Evolutionary conservation across 2,888 invertebrate species (phyloP).

Genomic region (Sphaeridia pumilis): DNA sequence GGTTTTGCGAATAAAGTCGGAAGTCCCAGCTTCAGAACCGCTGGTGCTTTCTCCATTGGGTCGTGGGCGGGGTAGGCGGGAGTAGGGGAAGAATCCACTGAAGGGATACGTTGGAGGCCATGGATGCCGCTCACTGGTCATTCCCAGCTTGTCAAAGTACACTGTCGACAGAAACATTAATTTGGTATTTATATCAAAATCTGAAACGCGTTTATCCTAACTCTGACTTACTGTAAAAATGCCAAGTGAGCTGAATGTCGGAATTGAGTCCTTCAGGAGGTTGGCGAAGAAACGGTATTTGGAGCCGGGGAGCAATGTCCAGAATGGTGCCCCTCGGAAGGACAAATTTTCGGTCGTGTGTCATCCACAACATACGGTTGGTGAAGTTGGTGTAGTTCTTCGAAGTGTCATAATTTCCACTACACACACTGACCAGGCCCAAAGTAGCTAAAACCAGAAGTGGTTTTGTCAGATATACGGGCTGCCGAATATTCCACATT

Average conservation of each 20-base stretch:
- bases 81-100: slow-evolving; percentile 15
- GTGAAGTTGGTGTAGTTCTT: background rate
- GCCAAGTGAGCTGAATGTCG: slow-evolving; percentile 25
- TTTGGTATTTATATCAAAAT: background rate
- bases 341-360: slow-evolving; percentile 18
- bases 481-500: too few relatives aligned
- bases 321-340: slow-evolving; percentile 28
- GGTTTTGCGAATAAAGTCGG: background rate
- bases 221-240: slow-evolving; percentile 27
- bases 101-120: slow-evolving; percentile 22
- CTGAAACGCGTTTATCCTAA: too few relatives aligned
- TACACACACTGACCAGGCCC: too few relatives aligned
- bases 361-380: slow-evolving; percentile 18
- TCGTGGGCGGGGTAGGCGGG: background rate
- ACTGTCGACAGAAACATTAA: slow-evolving; percentile 13
- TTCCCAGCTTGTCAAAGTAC: slow-evolving; percentile 30
- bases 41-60: background rate
- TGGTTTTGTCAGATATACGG: too few relatives aligned
- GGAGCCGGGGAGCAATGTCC: slow-evolving; percentile 14
- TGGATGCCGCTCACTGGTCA: slow-evolving; percentile 25
- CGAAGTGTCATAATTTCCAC: too few relatives aligned
- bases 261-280: slow-evolving; percentile 29
- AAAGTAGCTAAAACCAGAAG: too few relatives aligned
- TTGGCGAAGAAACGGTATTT: slow-evolving; percentile 17
- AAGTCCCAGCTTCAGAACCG: too few relatives aligned